Percentiles rank a stretch among this genome's conserved stretches.
phyloP scores from a whole-genome alignment of 2,113 vertebrate species.

The Penelope pileata region DNA sequence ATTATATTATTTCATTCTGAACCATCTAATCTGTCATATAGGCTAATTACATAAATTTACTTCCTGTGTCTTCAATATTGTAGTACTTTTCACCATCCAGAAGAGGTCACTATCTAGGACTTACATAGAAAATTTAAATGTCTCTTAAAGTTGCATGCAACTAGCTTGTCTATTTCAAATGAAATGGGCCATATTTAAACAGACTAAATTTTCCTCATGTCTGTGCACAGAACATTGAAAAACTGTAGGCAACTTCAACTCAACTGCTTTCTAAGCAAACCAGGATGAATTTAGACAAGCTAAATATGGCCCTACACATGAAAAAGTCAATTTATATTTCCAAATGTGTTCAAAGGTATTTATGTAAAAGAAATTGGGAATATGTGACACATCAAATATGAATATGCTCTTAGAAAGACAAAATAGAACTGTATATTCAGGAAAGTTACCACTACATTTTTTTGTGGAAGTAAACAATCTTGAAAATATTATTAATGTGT shows the following conservation, averaged over 20 bases:
- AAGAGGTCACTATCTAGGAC: too few species aligned
- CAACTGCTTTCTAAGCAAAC: background rate
- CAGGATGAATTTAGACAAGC: background rate
- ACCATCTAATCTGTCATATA: background rate
- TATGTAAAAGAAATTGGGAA: background rate
- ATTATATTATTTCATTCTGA: background rate
- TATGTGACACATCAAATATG: background rate
- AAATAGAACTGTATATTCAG: background rate
- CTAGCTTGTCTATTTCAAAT: background rate
- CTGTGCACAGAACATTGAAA: background rate
- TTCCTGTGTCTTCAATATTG: background rate
- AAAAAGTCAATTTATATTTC: background rate
- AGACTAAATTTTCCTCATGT: background rate
- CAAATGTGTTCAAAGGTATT: background rate
- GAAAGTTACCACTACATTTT: background rate
- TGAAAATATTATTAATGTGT: background rate
- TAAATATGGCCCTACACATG: background rate
- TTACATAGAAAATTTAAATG: background rate
- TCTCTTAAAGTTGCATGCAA: background rate
- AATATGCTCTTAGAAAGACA: background rate
- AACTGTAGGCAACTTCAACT: background rate
- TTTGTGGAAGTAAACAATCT: background rate
- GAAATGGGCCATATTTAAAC: background rate
- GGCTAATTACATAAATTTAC: background rate
- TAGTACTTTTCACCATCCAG: background rate